These are phyloP conservation scores for Nephrotoma flavescens DNA, from an alignment of 2,888 invertebrate genomes.

Conservation along the genomic window DNA sequence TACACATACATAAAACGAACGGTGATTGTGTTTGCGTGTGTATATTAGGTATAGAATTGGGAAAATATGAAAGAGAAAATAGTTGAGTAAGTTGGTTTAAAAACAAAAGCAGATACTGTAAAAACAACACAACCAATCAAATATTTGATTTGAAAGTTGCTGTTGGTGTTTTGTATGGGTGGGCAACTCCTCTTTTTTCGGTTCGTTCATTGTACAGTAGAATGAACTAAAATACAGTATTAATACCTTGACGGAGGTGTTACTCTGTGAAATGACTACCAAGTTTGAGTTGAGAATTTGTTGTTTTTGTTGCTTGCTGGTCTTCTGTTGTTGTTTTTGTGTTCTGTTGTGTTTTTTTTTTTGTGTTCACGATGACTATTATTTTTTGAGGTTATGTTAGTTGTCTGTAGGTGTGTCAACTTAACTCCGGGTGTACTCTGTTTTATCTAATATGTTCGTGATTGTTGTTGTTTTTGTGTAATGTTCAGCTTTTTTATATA, in stretches of 20 bases:
- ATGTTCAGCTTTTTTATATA: not conserved
- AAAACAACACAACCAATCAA: not conserved
- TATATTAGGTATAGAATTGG: not conserved
- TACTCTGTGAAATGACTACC: slow-evolving; percentile 15
- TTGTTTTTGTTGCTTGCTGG: slow-evolving; percentile 6
- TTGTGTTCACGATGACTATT: not conserved
- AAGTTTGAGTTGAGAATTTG: slow-evolving; percentile 3
- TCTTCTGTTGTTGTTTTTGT: not conserved
- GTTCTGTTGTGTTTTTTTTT: slow-evolving; percentile 6
- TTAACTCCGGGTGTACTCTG: slow-evolving; percentile 7
- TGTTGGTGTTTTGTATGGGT: not conserved
- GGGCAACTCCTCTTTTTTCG: not conserved
- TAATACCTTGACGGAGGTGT: slow-evolving; percentile 12
- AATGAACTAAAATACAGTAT: not conserved
- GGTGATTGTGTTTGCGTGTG: not conserved
- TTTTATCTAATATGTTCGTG: not conserved
- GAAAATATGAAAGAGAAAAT: not conserved
- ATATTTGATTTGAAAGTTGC: not conserved
- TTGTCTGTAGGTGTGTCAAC: slow-evolving; percentile 14
- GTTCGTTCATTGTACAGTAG: not conserved
- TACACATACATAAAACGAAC: not conserved
- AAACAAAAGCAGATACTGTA: not conserved
- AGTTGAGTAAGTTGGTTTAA: not conserved
- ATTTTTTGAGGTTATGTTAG: slow-evolving; percentile 3
- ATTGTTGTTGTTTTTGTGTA: not conserved